A percentile compares a stretch with the other conserved stretches of the same genome.
Evolutionary conservation across 2,888 invertebrate genomes (phyloP).

Genomic region (Drosophila rellima): DNA sequence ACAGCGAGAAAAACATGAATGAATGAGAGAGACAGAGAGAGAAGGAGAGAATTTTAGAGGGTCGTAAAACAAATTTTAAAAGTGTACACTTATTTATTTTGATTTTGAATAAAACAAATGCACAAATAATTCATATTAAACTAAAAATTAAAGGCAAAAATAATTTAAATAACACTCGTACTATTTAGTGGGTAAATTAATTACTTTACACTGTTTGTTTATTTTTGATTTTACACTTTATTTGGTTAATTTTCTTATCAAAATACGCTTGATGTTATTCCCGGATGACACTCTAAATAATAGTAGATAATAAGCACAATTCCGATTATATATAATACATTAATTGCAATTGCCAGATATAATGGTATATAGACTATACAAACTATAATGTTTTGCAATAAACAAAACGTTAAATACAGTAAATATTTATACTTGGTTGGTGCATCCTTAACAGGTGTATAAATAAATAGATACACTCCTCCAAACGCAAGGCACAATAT

Average conservation of each 20-base stretch:
- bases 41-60: not conserved
- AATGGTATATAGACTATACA: slow-evolving; percentile 46
- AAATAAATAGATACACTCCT: slow-evolving; percentile 63
- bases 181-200: no score
- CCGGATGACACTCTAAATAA: slow-evolving; percentile 61
- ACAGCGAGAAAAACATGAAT: not conserved
- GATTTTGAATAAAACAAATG: not conserved
- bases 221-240: slow-evolving; percentile 4
- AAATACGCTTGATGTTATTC: slow-evolving; percentile 43
- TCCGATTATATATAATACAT: slow-evolving; percentile 46
- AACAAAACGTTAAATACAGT: slow-evolving; percentile 54
- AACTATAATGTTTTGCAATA: slow-evolving; percentile 40
- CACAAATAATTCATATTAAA: slow-evolving; percentile 81
- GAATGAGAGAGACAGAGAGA: slow-evolving; percentile 2
- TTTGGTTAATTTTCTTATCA: slow-evolving; percentile 1
- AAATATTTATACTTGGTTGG: slow-evolving; percentile 66
- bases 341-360: slow-evolving; percentile 33
- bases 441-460: slow-evolving; percentile 61
- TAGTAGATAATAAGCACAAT: slow-evolving; percentile 55
- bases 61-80: slow-evolving; percentile 9
- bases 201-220: not conserved
- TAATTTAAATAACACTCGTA: no score
- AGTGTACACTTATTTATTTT: not conserved
- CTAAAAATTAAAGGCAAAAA: no score
- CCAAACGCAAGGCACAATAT: slow-evolving; percentile 65